Evolutionary conservation across 1,140 invertebrate species (phyloP).

Genomic region (Delia radicum): DNA sequence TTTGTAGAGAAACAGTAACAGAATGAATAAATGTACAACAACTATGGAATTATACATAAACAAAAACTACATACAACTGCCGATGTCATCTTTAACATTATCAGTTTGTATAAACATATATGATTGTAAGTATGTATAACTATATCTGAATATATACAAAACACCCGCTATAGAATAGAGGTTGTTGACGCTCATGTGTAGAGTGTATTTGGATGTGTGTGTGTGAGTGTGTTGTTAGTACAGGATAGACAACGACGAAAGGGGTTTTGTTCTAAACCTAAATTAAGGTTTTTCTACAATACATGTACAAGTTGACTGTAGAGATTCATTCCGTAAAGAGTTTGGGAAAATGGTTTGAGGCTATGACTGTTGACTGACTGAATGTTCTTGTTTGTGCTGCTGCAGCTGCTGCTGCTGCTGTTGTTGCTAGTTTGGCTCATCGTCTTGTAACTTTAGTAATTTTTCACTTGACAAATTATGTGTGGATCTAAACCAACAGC

Average conservation of each 20-base stretch:
- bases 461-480: too few relatives aligned
- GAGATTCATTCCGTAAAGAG: too few relatives aligned
- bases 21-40: neutral
- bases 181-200: slow-evolving; percentile 15
- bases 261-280: neutral
- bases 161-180: neutral
- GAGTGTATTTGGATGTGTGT: too few relatives aligned
- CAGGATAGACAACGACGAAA: neutral
- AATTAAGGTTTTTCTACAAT: neutral
- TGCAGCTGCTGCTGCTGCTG: too few relatives aligned
- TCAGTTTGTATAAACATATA: too few relatives aligned
- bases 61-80: slow-evolving; percentile 35
- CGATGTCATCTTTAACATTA: neutral
- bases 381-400: too few relatives aligned
- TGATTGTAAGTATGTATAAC: too few relatives aligned
- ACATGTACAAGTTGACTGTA: too few relatives aligned
- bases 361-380: neutral
- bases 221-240: neutral
- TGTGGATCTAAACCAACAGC: too few relatives aligned
- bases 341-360: too few relatives aligned
- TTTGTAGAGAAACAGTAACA: neutral
- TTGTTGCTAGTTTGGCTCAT: too few relatives aligned
- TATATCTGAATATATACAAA: neutral
- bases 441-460: too few relatives aligned
- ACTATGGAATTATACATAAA: neutral